Conservation (phyloP, 2,888 invertebrate species). For the Leptogaster cylindrica region DNA sequence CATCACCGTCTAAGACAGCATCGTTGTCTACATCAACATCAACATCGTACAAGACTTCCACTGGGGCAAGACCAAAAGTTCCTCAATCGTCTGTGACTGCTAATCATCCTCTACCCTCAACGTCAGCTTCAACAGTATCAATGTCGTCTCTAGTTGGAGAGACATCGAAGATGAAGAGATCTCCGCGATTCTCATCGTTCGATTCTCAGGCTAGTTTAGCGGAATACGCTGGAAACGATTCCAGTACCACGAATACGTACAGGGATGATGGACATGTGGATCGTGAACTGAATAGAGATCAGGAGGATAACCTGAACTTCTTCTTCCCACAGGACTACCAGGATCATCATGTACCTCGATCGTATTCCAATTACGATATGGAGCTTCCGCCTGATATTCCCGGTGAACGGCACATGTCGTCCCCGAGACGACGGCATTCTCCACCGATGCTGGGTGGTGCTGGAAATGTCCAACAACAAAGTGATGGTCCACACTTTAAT, state of each 20-base stretch:
- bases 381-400: slow-evolving; percentile 51
- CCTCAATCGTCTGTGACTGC: slow-evolving; percentile 54
- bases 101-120: slow-evolving; percentile 53
- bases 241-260: not conserved
- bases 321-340: slow-evolving; percentile 45
- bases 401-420: slow-evolving; percentile 30
- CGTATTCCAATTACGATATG: slow-evolving; percentile 61
- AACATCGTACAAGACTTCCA: slow-evolving; percentile 58
- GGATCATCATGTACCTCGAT: slow-evolving; percentile 58
- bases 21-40: slow-evolving; percentile 18
- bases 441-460: slow-evolving; percentile 3
- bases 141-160: slow-evolving; percentile 46
- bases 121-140: slow-evolving; percentile 45
- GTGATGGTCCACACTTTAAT: slow-evolving; percentile 11
- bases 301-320: not conserved
- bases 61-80: slow-evolving; percentile 82
- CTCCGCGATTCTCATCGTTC: slow-evolving; percentile 61
- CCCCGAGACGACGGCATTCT: slow-evolving; percentile 36
- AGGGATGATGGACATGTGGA: not conserved
- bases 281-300: not conserved
- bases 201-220: slow-evolving; percentile 63
- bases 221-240: slow-evolving; percentile 54
- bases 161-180: slow-evolving; percentile 60
- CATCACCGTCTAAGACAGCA: not conserved
- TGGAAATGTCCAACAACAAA: not conserved